These are phyloP conservation scores for Jacana jacana DNA, from an alignment of 2,113 vertebrate genomes.

Conservation along the genomic window DNA sequence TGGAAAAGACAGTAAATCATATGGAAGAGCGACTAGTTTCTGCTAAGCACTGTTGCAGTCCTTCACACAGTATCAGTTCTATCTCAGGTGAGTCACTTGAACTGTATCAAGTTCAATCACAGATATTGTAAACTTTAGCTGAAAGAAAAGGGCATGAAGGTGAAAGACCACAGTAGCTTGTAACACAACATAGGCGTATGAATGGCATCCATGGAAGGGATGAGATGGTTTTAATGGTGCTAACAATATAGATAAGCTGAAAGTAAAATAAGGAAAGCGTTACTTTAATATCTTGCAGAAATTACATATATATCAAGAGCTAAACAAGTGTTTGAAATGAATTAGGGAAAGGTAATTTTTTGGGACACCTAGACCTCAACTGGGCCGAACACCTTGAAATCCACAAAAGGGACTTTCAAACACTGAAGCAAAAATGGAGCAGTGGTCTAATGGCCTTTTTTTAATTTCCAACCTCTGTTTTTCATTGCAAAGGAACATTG, in stretches of 20 bases:
- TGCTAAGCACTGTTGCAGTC: background rate
- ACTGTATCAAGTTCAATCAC: background rate
- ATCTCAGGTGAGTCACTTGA: background rate
- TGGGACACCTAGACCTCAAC: background rate
- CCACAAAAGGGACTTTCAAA: background rate
- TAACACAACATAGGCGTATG: fast-evolving
- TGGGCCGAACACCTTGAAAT: background rate
- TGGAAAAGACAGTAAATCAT: background rate
- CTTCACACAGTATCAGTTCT: background rate
- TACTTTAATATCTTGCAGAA: background rate
- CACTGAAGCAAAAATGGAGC: background rate
- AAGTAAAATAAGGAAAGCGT: background rate
- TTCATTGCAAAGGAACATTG: background rate
- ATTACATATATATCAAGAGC: background rate
- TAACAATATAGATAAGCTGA: background rate
- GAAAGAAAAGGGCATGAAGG: background rate
- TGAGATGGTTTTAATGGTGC: background rate
- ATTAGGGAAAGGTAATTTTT: background rate
- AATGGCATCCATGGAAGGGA: background rate
- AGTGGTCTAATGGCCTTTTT: background rate
- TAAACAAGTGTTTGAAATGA: background rate
- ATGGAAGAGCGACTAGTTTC: background rate
- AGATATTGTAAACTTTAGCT: background rate
- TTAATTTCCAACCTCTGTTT: background rate
- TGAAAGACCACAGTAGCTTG: background rate